Conservation (phyloP, 1,140 invertebrate species). For the Drosophila nasuta region DNA sequence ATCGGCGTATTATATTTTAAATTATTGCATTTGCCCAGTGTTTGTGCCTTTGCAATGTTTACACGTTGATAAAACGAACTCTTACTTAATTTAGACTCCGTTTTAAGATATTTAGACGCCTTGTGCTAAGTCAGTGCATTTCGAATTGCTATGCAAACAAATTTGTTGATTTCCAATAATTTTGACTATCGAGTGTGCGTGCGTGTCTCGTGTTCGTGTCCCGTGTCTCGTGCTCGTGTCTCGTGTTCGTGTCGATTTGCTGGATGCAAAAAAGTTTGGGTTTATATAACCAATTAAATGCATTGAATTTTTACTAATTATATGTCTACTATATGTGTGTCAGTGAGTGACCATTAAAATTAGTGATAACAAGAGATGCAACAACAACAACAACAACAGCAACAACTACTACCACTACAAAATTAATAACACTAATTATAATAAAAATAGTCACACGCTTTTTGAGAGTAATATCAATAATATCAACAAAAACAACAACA, state of each 20-base stretch:
- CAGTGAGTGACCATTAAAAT: too few species aligned
- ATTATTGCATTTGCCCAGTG: constrained; percentile 23
- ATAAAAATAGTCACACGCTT: neutral
- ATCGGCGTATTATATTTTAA: constrained; percentile 31
- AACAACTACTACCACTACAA: constrained; percentile 16
- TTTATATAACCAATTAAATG: constrained; percentile 28
- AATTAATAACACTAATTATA: neutral
- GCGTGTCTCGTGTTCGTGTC: constrained; percentile 6
- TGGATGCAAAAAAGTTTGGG: constrained; percentile 1
- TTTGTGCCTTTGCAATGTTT: neutral
- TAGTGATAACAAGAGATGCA: neutral
- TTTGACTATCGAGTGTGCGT: neutral
- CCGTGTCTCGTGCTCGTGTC: constrained; percentile 18
- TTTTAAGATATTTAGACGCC: neutral
- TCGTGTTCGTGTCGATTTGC: constrained; percentile 21
- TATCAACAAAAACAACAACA: constrained; percentile 44
- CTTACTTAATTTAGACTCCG: neutral
- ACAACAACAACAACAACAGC: constrained; percentile 26
- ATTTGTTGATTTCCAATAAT: constrained; percentile 6
- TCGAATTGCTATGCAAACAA: neutral
- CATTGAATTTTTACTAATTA: constrained; percentile 31
- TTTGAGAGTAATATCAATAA: constrained; percentile 4
- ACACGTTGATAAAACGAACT: neutral
- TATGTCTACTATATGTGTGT: too few species aligned
- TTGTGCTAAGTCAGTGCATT: neutral